Percentiles rank a stretch among this genome's conserved stretches.
phyloP scores from a whole-genome alignment of 2,888 invertebrate genomes.

The Drosophila macrothrix region DNA sequence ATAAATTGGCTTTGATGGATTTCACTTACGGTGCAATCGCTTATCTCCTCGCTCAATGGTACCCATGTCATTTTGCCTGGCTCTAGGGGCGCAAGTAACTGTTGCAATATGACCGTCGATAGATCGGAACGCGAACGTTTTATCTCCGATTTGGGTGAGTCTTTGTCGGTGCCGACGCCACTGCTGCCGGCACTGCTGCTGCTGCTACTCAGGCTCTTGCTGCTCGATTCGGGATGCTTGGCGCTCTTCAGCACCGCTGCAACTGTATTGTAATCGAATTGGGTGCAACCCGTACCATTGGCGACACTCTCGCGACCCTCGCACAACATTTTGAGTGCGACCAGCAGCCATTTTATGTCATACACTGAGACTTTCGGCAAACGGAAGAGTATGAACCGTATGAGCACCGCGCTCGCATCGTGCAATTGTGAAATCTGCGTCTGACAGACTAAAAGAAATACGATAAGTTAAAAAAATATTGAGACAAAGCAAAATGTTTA shows the following conservation, averaged over 20 bases:
- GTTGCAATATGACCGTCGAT: constrained; percentile 90
- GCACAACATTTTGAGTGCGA: constrained; percentile 90
- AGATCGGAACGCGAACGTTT: constrained; percentile 89
- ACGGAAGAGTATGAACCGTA: constrained; percentile 87
- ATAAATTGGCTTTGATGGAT: not conserved
- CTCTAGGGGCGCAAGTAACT: constrained; percentile 89
- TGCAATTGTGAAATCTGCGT: constrained; percentile 89
- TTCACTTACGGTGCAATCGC: constrained; percentile 85
- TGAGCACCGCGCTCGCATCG: constrained; percentile 89
- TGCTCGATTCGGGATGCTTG: constrained; percentile 87
- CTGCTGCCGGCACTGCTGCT: constrained; percentile 33
- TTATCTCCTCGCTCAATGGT: constrained; percentile 85
- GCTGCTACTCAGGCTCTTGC: constrained; percentile 85
- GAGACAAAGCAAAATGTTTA: constrained; percentile 19
- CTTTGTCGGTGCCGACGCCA: constrained; percentile 86
- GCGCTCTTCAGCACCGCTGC: constrained; percentile 92
- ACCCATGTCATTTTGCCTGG: constrained; percentile 86
- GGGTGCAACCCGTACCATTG: constrained; percentile 42
- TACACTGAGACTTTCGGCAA: constrained; percentile 84
- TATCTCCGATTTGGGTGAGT: constrained; percentile 87
- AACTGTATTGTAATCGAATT: constrained; percentile 90
- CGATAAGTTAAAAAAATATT: constrained; percentile 8
- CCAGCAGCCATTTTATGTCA: constrained; percentile 87
- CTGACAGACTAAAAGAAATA: constrained; percentile 87
- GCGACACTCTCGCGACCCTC: constrained; percentile 85